Base-by-base conservation (phyloP, 2,113 vertebrate genomes). In the Ciconia maguari region DNA sequence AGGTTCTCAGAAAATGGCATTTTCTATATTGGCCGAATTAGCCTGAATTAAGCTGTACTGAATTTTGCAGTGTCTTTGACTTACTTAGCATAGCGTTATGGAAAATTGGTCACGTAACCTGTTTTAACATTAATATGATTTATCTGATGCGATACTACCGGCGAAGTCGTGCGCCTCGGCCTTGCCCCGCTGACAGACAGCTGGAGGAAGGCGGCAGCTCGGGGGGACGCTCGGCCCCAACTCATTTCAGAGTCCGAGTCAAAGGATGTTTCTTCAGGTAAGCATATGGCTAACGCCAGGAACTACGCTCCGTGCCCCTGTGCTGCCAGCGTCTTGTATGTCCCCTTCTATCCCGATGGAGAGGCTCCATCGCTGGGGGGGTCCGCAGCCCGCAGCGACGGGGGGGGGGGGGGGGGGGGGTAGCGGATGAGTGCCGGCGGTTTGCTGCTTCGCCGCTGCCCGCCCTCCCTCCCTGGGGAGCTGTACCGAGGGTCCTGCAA, bases 281-380 rank as follows among this genome's bases (percentile, higher is more conserved):
- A 71, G 57, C 10, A 1, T 3, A 1, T 0, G 49, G 32, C n/a
- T 5, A 1, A 3, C 1, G 1, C 7, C 75, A 9, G 49, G 9
- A 13, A 3, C 4, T 4, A 2, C 11, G 4, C 49, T 9, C 6
- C 7, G 6, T 15, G 27, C 19, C 51, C 7, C 34, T 11, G 62
- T 13, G 62, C 52, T 18, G n/a, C 58, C 51, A 5, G 19, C 51
- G 2, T 5, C 51, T 6, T 2, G 11, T 2, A 1, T 34, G 17
- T 15, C 66, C 2, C 42, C n/a, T 38, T 38, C 38, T 10, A 1
- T 51, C 72, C 9, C 52, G 42, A 22, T 2, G 18, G 42, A 20
- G 42, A 3, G 3, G 60, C 76, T 32, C 46, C 18, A 4, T 30
- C 44, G 27, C 32, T 9, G 41, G 32, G 36, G 38, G 25, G 46